These are phyloP conservation scores for Manis javanica DNA, from an alignment of 2,797 vertebrate genomes.

Conservation along the genomic window DNA sequence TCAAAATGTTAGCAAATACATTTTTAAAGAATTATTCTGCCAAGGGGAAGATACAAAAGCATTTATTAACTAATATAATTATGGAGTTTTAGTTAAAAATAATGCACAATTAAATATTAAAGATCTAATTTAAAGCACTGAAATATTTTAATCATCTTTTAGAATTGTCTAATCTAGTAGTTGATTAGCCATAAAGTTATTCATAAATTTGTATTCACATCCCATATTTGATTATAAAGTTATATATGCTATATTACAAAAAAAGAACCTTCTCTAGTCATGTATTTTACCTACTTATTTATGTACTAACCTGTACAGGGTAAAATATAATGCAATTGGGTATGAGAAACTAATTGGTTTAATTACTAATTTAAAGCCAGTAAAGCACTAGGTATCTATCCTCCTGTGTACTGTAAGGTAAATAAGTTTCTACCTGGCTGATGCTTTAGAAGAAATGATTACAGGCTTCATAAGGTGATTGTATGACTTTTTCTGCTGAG, in stretches of 20 bases:
- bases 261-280: neutral
- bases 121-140: neutral
- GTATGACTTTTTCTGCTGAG: neutral
- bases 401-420: neutral
- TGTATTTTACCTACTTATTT: neutral
- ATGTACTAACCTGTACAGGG: neutral
- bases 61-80: neutral
- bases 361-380: neutral
- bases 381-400: neutral
- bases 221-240: neutral
- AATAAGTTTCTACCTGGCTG: neutral
- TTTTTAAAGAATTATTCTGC: neutral
- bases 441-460: neutral
- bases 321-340: neutral
- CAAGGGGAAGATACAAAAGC: neutral
- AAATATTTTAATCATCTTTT: neutral
- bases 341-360: conserved; percentile 44
- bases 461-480: neutral
- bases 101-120: neutral
- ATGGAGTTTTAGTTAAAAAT: neutral
- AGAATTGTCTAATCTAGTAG: neutral
- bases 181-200: neutral
- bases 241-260: neutral
- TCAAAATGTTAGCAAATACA: neutral
- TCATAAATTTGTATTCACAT: neutral